Conservation (phyloP, 2,113 vertebrate species). For the Hydrochoerus hydrochaeris region DNA sequence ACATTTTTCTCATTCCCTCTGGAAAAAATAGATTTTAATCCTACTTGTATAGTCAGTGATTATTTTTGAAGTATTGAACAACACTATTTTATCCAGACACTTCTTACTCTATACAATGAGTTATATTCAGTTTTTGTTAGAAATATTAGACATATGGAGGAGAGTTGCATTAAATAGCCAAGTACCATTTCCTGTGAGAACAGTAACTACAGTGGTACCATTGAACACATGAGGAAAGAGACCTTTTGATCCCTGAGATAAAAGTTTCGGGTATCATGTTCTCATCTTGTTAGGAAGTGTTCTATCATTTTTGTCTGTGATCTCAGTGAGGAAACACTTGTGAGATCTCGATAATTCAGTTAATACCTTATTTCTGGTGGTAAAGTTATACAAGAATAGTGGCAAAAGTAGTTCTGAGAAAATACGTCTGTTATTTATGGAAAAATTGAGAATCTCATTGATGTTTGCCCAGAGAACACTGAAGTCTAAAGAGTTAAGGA, state of each 20-base stretch:
- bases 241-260: neutral
- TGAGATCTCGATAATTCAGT: neutral
- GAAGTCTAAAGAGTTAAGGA: neutral
- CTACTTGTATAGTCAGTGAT: neutral
- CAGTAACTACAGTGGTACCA: neutral
- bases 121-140: neutral
- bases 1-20: neutral
- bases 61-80: neutral
- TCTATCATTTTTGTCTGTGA: neutral
- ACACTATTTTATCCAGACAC: neutral
- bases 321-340: neutral
- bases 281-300: neutral
- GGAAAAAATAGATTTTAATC: neutral
- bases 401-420: neutral
- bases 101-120: neutral
- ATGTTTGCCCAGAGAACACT: neutral
- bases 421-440: neutral
- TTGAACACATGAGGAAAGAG: neutral
- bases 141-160: neutral
- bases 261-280: neutral
- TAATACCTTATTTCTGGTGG: neutral
- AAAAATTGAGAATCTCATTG: neutral
- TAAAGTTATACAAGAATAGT: neutral
- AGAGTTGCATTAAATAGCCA: neutral
- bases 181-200: neutral